Base-by-base conservation (phyloP, 2,113 vertebrate species). In the Heptranchias perlo region DNA sequence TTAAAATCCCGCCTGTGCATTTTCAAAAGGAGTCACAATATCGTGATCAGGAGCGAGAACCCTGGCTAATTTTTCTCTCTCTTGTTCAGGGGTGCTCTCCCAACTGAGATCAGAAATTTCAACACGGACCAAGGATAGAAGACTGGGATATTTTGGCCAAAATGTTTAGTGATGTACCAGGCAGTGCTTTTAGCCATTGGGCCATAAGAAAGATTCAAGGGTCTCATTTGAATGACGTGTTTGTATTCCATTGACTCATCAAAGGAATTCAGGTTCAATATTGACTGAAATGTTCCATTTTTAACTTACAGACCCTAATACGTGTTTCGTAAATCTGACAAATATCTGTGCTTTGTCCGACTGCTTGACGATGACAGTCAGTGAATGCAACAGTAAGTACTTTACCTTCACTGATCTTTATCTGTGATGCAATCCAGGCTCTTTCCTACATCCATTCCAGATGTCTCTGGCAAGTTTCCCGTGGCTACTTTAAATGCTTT, bases 341-440 rank as follows among this genome's bases (percentile, higher is more conserved):
- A 52, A 87, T 52, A 87, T 87, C 44, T 87, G 84, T 52, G 49
- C 23, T 52, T 87, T 87, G 84, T 87, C 84, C 3, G 3, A 31
- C 23, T 87, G 84, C 10, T 82, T 1, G 21, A 21, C n/a, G 18
- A 44, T 21, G 1, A 39, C 16, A 1, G 78, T 82, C 84, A 87
- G 84, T 28, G 25, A 87, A 52, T 87, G 84, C 49, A 52, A 52
- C 84, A 87, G 84, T 52, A 87, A 87, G 84, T 87, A 87, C 84
- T 8, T 31, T 87, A 52, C 2, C 39, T 44, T 82, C 78, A 52
- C 21, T 52, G 8, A 8, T 49, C 8, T 87, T 39, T 82, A 21
- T 11, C 14, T 78, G 39, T 23, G 39, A 18, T 47, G n/a, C 39
- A 7, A 39, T 44, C 39, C 78, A 82, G 78, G 44, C 18, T 5